A percentile compares a stretch with the other conserved stretches of the same genome.
phyloP scores from a whole-genome alignment of 2,797 vertebrate genomes.

The Pangasius mekongensis region DNA sequence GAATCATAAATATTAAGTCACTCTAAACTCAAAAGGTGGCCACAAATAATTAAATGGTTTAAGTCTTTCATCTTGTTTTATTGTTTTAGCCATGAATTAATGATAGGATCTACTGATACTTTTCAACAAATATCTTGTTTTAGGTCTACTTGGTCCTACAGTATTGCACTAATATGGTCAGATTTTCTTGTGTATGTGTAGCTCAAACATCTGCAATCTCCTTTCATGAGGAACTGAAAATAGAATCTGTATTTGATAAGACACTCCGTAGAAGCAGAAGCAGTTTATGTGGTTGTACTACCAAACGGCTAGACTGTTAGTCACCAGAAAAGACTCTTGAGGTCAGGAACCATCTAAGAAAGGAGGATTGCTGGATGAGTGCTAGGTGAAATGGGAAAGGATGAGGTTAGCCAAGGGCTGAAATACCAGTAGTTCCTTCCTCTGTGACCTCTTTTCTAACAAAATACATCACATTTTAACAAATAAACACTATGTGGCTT shows the following conservation, averaged over 20 bases:
- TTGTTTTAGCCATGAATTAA: constrained; percentile 13
- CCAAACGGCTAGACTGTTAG: constrained; percentile 29
- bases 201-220: neutral
- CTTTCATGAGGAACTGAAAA: constrained; percentile 22
- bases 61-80: constrained; percentile 10
- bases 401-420: constrained; percentile 38
- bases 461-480: neutral
- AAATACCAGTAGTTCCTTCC: constrained; percentile 30
- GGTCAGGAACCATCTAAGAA: constrained; percentile 13
- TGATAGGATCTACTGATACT: constrained; percentile 18
- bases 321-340: constrained; percentile 26
- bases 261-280: neutral
- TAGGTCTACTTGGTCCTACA: neutral
- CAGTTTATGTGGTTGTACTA: constrained; percentile 1
- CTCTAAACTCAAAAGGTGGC: neutral
- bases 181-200: constrained; percentile 24
- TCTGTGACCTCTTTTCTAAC: neutral
- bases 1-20: constrained; percentile 10
- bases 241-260: constrained; percentile 17
- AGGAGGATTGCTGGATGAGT: constrained; percentile 23
- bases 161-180: constrained; percentile 46
- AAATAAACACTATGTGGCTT: neutral
- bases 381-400: constrained; percentile 24
- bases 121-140: neutral
- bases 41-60: neutral